Conservation (phyloP, 2,888 invertebrate genomes). For the Philaethria dido region DNA sequence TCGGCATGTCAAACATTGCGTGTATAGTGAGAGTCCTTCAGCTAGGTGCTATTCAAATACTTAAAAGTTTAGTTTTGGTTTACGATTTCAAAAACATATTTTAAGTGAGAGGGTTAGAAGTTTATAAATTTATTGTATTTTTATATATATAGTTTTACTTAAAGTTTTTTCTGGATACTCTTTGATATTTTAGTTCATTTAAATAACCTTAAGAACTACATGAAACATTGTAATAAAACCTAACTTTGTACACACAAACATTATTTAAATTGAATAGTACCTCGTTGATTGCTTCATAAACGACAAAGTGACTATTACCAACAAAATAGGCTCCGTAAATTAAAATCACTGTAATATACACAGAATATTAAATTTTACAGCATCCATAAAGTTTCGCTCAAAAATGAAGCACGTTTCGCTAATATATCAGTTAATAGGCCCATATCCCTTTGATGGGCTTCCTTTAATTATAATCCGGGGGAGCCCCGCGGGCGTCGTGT, state of each 20-base stretch:
- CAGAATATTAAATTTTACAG: constrained; percentile 28
- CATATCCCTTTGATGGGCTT: constrained; percentile 49
- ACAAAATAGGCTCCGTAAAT: constrained; percentile 8
- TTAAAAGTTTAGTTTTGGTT: not conserved
- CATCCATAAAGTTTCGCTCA: constrained; percentile 28
- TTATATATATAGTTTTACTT: not conserved
- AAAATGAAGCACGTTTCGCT: constrained; percentile 54
- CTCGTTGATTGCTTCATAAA: constrained; percentile 21
- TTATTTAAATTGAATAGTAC: constrained; percentile 11
- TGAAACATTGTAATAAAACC: not conserved
- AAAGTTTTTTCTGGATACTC: not conserved
- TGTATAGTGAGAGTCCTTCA: not conserved
- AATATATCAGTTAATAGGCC: constrained; percentile 62
- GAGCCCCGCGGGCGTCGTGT: constrained; percentile 52
- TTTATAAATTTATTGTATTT: not conserved
- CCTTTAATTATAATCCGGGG: constrained; percentile 64
- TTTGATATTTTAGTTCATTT: not conserved
- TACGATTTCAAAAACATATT: not conserved
- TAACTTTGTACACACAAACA: not conserved
- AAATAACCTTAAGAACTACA: not conserved
- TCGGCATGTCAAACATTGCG: not conserved
- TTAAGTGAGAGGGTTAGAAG: not conserved
- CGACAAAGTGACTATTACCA: constrained; percentile 18
- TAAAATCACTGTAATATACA: constrained; percentile 31
- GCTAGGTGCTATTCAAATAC: constrained; percentile 5